These are phyloP conservation scores for Allygus modestus DNA, from an alignment of 2,888 invertebrate species.

Conservation along the genomic window DNA sequence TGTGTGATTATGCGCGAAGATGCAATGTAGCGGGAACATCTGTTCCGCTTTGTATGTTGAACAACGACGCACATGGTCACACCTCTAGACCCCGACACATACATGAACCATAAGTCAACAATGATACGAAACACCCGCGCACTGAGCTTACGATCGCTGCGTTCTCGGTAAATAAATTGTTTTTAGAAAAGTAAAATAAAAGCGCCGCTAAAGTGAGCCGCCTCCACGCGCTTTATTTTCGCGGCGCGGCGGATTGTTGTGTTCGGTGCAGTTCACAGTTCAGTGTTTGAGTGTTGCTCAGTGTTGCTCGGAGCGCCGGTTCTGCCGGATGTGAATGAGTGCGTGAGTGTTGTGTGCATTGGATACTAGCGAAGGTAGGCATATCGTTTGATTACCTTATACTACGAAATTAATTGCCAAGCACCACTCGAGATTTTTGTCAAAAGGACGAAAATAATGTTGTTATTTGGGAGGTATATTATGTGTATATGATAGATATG, in stretches of 20 bases:
- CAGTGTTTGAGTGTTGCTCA: background rate
- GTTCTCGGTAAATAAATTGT: background rate
- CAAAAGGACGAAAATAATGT: too few relatives aligned
- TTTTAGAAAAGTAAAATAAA: conserved; percentile 22
- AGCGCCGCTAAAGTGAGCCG: conserved; percentile 37
- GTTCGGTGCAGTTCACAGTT: conserved; percentile 10
- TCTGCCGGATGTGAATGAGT: conserved; percentile 1
- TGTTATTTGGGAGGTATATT: too few relatives aligned
- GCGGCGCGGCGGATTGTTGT: conserved; percentile 6
- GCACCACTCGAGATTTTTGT: too few relatives aligned
- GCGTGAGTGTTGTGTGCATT: background rate
- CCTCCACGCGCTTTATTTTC: conserved; percentile 50
- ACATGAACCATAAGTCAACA: background rate
- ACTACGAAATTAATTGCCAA: too few relatives aligned
- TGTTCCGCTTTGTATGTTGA: too few relatives aligned
- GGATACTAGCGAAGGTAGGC: conserved; percentile 39
- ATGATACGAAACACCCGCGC: background rate
- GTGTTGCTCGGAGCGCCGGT: conserved; percentile 1
- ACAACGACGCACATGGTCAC: background rate
- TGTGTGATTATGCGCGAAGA: background rate
- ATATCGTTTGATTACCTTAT: background rate
- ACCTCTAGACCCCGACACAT: background rate
- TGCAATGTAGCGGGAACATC: background rate
- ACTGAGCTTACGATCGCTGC: background rate
- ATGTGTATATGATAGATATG: too few relatives aligned